Base-by-base conservation (phyloP, 2,113 vertebrate species). In the Lathamus discolor region DNA sequence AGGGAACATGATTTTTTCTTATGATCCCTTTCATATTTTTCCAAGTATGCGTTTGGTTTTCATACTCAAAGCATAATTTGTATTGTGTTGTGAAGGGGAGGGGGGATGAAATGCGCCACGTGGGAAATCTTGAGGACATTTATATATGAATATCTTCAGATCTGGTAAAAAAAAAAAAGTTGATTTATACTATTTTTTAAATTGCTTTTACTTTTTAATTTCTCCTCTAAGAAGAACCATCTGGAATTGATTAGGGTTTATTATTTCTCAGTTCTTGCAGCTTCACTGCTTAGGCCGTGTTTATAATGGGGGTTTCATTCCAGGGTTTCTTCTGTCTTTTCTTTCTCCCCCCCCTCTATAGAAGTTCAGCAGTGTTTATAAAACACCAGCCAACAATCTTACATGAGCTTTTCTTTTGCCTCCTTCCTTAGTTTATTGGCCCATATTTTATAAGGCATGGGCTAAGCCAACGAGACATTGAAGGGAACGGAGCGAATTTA, bases 171-270 rank as follows among this genome's bases (percentile, higher is more conserved):
- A 19, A 89, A 92, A 51, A n/a, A 93, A 88, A 51, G 75, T 94
- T 96, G 93, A 97, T 95, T 95, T 97, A 96, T 83, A 35, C 90
- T 87, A 72, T 96, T 97, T 97, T 62, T 93, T 59, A 96, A 89
- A 93, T 81, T 95, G 83, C 61, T 94, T 95, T 97, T 97, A 48
- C 70, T 79, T 96, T 93, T 88, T 74, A 80, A 93, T 97, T 96
- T 97, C 83, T 95, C 79, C 95, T 94, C 92, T 82, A 91, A 98
- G 77, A 91, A 68, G 27, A 61, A 19, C 92, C 97, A 96, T 97
- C 95, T 97, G 97, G 97, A 88, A 83, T 90, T 94, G 94, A 97
- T 97, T 95, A 73, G 69, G 79, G 85, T 90, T 96, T 97, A 96
- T 97, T 97, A 96, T 95, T 97, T 96, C 88, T 97, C 81, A 90